Base-by-base conservation (phyloP, 2,113 vertebrate species). In the Zeus faber region DNA sequence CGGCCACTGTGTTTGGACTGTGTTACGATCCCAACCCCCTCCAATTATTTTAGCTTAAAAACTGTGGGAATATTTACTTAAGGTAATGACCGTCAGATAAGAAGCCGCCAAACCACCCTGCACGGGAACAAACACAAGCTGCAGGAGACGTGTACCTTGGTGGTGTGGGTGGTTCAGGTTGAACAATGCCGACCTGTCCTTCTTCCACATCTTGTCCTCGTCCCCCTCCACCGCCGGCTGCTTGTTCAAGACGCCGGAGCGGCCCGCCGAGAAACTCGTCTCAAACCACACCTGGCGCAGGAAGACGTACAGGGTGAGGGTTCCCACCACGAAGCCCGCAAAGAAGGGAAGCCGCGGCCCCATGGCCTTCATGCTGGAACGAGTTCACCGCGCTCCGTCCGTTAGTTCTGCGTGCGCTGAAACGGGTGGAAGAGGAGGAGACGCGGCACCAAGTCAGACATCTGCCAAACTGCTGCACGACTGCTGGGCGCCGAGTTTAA, bases 101-200 rank as follows among this genome's bases (percentile, higher is more conserved):
- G n/a, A n/a, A n/a, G n/a, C n/a, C n/a, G n/a, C n/a, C n/a, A n/a
- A n/a, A n/a, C n/a, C n/a, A n/a, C n/a, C n/a, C n/a, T n/a, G n/a
- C n/a, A n/a, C n/a, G n/a, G n/a, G n/a, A n/a, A n/a, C n/a, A n/a
- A n/a, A n/a, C n/a, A n/a, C n/a, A n/a, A n/a, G n/a, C n/a, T n/a
- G n/a, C n/a, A n/a, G n/a, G n/a, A n/a, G n/a, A n/a, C 31, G 31
- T 4, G 8, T 74, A 91, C 91, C 91, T 83, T 24, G 74, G 33
- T 81, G 87, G 44, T 88, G 89, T 10, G 89, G 89, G 55, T 90
- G 89, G 31, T 78, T 65, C 20, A 88, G 78, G 67, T 88, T 89
- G 51, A 90, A 82, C 6, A 92, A 88, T 17, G 85, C 89, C 0
- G 80, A 87, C 23, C 83, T 70, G 10, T 90, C 86, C 22, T 89